phyloP scores from a whole-genome alignment of 2,797 vertebrate genomes.

The Myioborus melanocephalus region DNA sequence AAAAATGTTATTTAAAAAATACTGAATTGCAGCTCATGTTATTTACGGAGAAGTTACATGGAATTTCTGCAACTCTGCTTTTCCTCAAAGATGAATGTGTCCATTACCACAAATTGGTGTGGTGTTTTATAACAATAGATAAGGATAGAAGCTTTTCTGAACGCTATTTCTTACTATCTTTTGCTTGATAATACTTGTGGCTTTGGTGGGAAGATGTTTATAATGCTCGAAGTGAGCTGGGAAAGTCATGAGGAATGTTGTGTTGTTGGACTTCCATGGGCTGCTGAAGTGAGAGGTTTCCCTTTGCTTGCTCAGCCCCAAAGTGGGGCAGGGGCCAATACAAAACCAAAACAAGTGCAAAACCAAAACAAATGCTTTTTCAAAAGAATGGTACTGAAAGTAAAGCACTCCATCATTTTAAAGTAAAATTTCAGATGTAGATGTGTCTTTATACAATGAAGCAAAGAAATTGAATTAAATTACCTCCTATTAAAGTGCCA shows the following conservation, averaged over 20 bases:
- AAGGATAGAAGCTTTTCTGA: not conserved
- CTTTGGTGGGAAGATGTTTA: not conserved
- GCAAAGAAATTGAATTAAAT: not conserved
- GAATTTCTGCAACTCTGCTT: not conserved
- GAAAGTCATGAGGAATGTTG: not conserved
- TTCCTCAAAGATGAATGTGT: not conserved
- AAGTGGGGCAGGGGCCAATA: not conserved
- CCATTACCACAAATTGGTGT: not conserved
- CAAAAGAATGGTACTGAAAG: not conserved
- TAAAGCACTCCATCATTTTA: not conserved
- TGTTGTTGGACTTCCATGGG: not conserved
- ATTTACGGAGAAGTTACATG: not conserved
- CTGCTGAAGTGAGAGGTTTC: not conserved
- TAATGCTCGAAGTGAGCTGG: not conserved
- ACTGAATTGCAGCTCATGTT: not conserved
- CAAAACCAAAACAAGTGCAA: not conserved
- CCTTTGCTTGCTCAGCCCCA: not conserved
- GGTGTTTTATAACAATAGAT: not conserved
- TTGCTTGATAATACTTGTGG: not conserved
- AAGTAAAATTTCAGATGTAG: constrained; percentile 12
- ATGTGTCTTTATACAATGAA: not conserved
- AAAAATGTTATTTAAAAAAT: not conserved
- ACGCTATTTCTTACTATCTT: constrained; percentile 7
- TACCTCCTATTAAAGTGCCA: not conserved
- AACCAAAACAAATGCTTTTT: not conserved